A percentile compares a stretch with the other conserved stretches of the same genome.
Conservation (phyloP, 1,140 invertebrate species). For the Drosophila baimaii region DNA sequence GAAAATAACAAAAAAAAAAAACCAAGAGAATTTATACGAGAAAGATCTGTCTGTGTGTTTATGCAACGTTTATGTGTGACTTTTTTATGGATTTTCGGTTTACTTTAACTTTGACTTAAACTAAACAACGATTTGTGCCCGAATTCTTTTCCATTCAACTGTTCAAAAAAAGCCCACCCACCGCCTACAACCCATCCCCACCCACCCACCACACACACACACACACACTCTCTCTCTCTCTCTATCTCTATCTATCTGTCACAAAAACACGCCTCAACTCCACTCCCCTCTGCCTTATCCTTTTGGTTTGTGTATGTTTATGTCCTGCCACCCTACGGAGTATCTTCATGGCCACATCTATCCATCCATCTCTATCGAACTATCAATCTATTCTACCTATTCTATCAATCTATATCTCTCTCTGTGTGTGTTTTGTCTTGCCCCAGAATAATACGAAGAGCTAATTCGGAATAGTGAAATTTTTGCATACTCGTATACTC, state of each 20-base stretch:
- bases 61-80: conserved; percentile 84
- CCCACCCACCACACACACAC: conserved; percentile 28
- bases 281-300: conserved; percentile 15
- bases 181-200: conserved; percentile 38
- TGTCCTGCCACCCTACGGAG: conserved; percentile 30
- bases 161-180: conserved; percentile 39
- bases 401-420: conserved; percentile 49
- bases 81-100: conserved; percentile 51
- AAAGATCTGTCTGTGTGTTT: conserved; percentile 68
- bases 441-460: conserved; percentile 60
- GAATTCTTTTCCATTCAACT: conserved; percentile 48
- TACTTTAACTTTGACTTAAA: conserved; percentile 31
- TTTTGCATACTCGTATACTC: conserved; percentile 51
- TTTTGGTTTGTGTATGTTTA: conserved; percentile 57
- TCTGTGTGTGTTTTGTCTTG: conserved; percentile 65
- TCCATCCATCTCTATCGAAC: conserved; percentile 50
- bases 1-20: conserved; percentile 19
- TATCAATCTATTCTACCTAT: conserved; percentile 32
- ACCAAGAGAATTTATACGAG: background rate
- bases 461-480: conserved; percentile 76
- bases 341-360: conserved; percentile 61
- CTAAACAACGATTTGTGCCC: conserved; percentile 45
- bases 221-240: conserved; percentile 13
- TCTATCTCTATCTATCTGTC: conserved; percentile 4
- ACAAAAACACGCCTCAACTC: conserved; percentile 34